Evolutionary conservation across 2,888 invertebrate genomes (phyloP).

Genomic region (Agrochola lychnidis): DNA sequence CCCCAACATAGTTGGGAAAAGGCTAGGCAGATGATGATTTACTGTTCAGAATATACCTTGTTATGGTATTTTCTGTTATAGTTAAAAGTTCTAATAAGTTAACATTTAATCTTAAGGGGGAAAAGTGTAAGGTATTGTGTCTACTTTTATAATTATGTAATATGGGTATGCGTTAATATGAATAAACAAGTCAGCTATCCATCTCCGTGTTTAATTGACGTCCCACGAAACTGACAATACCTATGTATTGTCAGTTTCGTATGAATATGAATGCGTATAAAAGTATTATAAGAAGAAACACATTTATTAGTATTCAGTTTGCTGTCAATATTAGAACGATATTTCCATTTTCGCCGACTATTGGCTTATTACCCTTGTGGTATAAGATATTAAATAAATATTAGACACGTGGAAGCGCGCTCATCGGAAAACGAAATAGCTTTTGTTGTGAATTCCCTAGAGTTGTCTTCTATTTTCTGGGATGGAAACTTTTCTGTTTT

Average conservation of each 20-base stretch:
- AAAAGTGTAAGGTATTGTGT: too few species aligned
- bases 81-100: too few species aligned
- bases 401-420: conserved; percentile 31
- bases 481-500: conserved; percentile 38
- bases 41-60: too few species aligned
- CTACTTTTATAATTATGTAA: too few species aligned
- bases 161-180: too few species aligned
- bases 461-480: conserved; percentile 20
- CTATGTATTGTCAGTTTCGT: neutral
- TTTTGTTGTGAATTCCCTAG: conserved; percentile 49
- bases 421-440: conserved; percentile 49
- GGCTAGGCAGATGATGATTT: too few species aligned
- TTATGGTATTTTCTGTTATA: too few species aligned
- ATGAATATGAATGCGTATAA: neutral
- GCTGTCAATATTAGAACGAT: conserved; percentile 10
- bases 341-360: conserved; percentile 26
- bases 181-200: too few species aligned
- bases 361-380: conserved; percentile 3
- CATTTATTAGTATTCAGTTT: neutral
- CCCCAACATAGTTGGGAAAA: too few species aligned
- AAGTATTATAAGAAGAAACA: conserved; percentile 2
- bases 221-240: too few species aligned
- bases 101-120: too few species aligned
- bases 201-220: too few species aligned
- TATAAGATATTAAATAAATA: conserved; percentile 49